Evolutionary conservation across 2,888 invertebrate genomes (phyloP).

Genomic region (Metopia argyrocephala): DNA sequence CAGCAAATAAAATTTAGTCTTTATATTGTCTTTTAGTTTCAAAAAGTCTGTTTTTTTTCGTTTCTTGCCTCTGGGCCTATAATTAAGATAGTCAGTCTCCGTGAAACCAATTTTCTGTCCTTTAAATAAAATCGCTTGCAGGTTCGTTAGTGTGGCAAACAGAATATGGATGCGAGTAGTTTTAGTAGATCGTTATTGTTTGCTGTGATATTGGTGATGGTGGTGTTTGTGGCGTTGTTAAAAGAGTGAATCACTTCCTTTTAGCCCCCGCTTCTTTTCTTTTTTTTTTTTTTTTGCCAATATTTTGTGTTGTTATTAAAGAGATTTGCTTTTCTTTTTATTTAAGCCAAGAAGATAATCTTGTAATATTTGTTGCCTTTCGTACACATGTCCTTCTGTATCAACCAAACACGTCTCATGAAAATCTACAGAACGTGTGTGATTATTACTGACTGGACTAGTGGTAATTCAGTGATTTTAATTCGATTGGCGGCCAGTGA

Average conservation of each 20-base stretch:
- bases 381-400: constrained; percentile 64
- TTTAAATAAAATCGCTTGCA: constrained; percentile 67
- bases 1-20: constrained; percentile 42
- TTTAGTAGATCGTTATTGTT: constrained; percentile 37
- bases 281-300: constrained; percentile 3
- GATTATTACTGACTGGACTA: constrained; percentile 64
- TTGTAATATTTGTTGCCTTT: constrained; percentile 42
- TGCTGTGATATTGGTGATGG: constrained; percentile 47
- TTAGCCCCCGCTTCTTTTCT: constrained; percentile 31
- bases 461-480: constrained; percentile 62
- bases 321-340: not conserved
- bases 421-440: constrained; percentile 56
- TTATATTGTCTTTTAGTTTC: constrained; percentile 55
- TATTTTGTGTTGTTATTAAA: not conserved
- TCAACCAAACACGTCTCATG: constrained; percentile 62
- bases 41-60: constrained; percentile 21
- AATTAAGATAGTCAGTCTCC: constrained; percentile 71
- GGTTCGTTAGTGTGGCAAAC: constrained; percentile 51
- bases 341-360: constrained; percentile 61
- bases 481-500: constrained; percentile 61
- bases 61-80: constrained; percentile 68
- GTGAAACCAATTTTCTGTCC: constrained; percentile 71
- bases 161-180: constrained; percentile 32
- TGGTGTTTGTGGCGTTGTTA: constrained; percentile 64
- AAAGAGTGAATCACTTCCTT: constrained; percentile 60